These are phyloP conservation scores for Eudyptes chrysolophus DNA, from an alignment of 2,113 vertebrate species.

Conservation along the genomic window DNA sequence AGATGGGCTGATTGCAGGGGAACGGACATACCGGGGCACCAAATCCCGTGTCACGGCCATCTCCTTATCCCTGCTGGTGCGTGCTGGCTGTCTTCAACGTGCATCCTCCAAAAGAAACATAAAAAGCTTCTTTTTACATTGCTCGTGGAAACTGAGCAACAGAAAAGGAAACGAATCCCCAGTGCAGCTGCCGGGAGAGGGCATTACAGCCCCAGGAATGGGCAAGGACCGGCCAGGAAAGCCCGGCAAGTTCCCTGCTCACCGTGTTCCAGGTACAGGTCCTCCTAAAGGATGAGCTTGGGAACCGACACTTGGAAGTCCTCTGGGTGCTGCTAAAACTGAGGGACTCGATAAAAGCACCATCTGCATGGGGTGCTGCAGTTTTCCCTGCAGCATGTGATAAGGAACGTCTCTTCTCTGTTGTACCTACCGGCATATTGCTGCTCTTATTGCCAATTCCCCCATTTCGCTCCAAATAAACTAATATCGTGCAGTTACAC, in stretches of 20 bases:
- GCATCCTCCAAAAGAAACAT: neutral
- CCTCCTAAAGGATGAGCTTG: neutral
- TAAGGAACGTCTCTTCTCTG: neutral
- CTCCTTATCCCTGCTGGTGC: neutral
- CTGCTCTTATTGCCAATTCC: neutral
- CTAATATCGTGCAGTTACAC: neutral
- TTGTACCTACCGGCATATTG: rapidly evolving
- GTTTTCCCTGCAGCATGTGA: neutral
- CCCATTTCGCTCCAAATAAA: neutral
- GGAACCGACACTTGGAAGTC: neutral
- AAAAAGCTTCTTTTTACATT: neutral
- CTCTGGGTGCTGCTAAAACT: neutral
- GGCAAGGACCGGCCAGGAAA: neutral
- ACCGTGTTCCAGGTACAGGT: rapidly evolving
- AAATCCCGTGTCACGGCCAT: neutral
- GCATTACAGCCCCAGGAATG: neutral
- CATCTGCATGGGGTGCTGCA: neutral
- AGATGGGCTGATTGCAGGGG: neutral
- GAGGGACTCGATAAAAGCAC: neutral
- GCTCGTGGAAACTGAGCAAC: rapidly evolving
- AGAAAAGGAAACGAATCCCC: rapidly evolving
- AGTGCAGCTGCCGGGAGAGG: neutral
- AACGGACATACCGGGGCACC: rapidly evolving
- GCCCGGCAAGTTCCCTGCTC: neutral
- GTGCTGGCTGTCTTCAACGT: rapidly evolving